Conservation (phyloP, 2,113 vertebrate species). For the Lasiurus cinereus region DNA sequence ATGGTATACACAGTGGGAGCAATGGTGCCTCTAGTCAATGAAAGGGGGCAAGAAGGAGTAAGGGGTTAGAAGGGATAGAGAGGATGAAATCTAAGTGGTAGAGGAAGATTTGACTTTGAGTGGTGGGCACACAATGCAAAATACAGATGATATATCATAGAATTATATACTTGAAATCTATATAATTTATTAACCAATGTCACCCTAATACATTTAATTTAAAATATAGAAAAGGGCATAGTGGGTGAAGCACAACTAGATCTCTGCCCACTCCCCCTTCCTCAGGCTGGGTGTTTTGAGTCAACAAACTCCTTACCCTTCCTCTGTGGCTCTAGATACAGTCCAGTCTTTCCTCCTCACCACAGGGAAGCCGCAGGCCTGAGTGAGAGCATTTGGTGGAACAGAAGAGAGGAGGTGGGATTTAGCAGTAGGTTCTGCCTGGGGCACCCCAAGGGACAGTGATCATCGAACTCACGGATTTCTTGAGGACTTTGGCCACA, state of each 20-base stretch:
- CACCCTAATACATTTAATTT: neutral
- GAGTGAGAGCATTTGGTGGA: neutral
- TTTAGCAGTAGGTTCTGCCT: neutral
- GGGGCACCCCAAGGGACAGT: neutral
- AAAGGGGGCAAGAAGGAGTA: neutral
- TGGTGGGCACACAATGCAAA: neutral
- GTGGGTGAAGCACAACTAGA: neutral
- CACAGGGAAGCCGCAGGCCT: neutral
- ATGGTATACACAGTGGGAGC: too few relatives aligned
- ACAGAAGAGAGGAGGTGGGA: neutral
- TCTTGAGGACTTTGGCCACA: neutral
- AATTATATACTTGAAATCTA: neutral
- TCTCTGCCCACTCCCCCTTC: neutral
- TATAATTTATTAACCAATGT: too few relatives aligned
- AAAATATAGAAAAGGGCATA: neutral
- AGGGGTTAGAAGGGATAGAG: neutral
- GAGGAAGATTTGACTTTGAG: neutral
- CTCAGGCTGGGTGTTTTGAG: neutral
- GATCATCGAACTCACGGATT: neutral
- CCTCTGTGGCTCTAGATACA: neutral
- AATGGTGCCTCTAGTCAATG: fast-evolving
- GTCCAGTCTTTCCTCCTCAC: neutral
- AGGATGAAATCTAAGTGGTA: neutral
- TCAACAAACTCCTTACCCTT: neutral
- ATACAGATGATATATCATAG: neutral